Evolutionary conservation across 1,140 invertebrate species (phyloP).

Genomic region (Caenorhabditis brenneri): DNA sequence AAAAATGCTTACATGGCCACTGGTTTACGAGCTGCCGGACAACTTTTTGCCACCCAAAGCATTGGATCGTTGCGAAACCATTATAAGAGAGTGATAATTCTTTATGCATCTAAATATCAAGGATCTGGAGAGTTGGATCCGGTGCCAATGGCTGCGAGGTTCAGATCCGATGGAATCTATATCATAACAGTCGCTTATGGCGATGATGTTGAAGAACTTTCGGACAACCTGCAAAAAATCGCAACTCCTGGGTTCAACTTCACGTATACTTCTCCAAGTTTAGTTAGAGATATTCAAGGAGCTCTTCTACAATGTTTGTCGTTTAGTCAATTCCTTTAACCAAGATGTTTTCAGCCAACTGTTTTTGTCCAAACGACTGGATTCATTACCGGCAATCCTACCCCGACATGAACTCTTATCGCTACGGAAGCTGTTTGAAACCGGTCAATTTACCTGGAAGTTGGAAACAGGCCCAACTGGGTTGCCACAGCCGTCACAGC

Average conservation of each 20-base stretch:
- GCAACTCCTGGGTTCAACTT: background rate
- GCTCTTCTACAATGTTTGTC: background rate
- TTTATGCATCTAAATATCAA: background rate
- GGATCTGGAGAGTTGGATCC: background rate
- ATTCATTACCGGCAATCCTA: background rate
- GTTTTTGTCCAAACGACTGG: background rate
- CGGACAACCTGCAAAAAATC: background rate
- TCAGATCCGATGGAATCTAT: no score
- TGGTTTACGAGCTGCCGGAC: background rate
- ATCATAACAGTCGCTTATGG: no score
- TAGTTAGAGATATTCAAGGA: background rate
- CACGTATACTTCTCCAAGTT: background rate
- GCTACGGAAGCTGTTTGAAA: background rate
- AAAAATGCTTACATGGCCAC: background rate
- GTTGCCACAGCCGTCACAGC: background rate
- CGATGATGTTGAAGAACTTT: no score
- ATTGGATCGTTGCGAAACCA: background rate
- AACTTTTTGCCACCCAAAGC: background rate
- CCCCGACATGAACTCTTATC: background rate
- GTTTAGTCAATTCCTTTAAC: background rate
- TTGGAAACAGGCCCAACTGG: background rate
- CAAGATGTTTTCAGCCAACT: background rate
- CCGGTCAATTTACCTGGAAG: background rate
- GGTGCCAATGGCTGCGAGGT: background rate
- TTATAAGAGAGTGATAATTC: background rate